Base-by-base conservation (phyloP, 2,888 invertebrate genomes). In the Diarsia mendica region DNA sequence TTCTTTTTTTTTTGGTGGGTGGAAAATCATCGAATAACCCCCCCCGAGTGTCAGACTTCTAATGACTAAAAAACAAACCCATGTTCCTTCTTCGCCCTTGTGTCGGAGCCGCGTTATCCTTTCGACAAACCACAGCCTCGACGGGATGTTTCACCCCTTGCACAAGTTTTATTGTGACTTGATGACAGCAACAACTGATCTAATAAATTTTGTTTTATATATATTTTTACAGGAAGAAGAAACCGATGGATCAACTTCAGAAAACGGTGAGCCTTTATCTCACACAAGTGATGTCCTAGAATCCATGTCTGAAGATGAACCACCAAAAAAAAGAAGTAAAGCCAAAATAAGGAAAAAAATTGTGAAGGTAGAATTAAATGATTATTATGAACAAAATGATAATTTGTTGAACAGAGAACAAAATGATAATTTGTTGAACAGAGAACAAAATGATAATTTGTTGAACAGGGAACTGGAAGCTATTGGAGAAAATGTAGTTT, bases 401-500 rank as follows among this genome's bases (percentile, higher is more conserved):
- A 28, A 28, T 28, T 28, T 28, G 28, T 28, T 71, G 46, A 64
- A n/a, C 68, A 61, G 53, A 76, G 46, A 64, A n/a, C 68, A 61
- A 55, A 76, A 85, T 28, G 28, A 28, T 28, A 28, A 28, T 28
- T 28, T 28, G 28, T 28, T 71, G 46, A 64, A n/a, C 68, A 61
- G 53, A 76, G 46, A 64, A n/a, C 68, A 61, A 55, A 76, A 85
- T 18, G 69, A 77, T 6, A 73, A 83, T 23, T 67, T 85, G n/a
- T 74, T 87, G 68, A 88, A 88, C 20, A 86, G 77, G 55, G 91
- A 91, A 75, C 86, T 87, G 46, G 87, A 88, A n/a, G 90, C 91
- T 15, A 89, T 91, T 55, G 90, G 90, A 18, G 85, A 89, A 15
- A 91, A 91, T 72, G 91, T 92, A 3, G 85, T 88, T 11, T 91